Evolutionary conservation across 2,797 vertebrate species (phyloP).

Genomic region (Sebastes elongatus): DNA sequence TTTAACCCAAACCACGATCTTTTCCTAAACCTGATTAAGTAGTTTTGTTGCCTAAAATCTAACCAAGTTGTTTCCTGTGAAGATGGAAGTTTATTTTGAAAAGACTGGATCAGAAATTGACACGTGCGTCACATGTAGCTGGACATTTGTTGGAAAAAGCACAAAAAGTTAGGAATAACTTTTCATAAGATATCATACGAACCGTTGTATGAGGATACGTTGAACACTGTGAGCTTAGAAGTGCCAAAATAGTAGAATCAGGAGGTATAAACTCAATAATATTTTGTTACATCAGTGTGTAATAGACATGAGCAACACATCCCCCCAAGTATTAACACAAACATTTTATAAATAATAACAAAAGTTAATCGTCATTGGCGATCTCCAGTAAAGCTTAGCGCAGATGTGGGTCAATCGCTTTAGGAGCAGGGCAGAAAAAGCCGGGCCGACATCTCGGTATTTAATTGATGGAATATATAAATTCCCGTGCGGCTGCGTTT

Average conservation of each 20-base stretch:
- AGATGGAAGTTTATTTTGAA: not conserved
- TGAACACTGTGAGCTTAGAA: not conserved
- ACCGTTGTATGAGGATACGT: too few species aligned
- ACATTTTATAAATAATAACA: not conserved
- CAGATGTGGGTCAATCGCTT: not conserved
- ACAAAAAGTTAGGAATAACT: too few species aligned
- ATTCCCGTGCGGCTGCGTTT: not conserved
- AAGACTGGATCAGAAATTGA: not conserved
- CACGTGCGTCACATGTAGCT: too few species aligned
- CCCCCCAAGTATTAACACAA: too few species aligned
- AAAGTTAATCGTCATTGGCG: not conserved
- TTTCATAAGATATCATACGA: too few species aligned
- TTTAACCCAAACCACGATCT: not conserved
- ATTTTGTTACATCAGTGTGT: not conserved
- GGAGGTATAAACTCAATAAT: not conserved
- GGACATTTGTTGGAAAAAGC: too few species aligned
- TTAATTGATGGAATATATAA: not conserved
- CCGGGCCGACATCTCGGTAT: not conserved
- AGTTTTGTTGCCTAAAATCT: not conserved
- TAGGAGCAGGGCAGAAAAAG: not conserved
- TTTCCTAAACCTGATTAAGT: not conserved
- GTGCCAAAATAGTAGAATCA: not conserved
- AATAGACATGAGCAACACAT: not conserved
- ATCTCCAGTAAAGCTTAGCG: not conserved
- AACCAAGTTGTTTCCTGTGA: not conserved